Evolutionary conservation across 23 tunicate species (phyloP).

Genomic region (Corella eumyota): DNA sequence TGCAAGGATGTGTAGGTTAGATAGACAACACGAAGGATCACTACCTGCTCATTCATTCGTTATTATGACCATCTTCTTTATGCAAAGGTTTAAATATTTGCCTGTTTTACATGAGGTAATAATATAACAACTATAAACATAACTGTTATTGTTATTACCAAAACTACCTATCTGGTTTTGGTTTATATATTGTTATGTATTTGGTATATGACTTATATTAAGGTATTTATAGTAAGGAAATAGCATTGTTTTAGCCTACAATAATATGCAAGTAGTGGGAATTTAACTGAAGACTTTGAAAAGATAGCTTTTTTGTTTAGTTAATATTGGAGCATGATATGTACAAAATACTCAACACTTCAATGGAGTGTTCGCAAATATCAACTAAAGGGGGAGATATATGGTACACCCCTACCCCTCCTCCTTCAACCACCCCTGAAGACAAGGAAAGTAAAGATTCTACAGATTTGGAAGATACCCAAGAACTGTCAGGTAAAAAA

Average conservation of each 20-base stretch:
- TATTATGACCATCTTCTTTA: conserved; percentile 62
- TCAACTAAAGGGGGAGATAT: conserved; percentile 8
- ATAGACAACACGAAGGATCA: conserved; percentile 66
- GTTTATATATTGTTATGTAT: too few species aligned
- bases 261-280: too few species aligned
- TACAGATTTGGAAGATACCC: background rate
- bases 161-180: background rate
- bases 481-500: too few species aligned
- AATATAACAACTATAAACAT: background rate
- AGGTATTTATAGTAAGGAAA: too few species aligned
- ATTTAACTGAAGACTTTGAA: too few species aligned
- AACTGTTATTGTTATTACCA: background rate
- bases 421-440: conserved; percentile 5
- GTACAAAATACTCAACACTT: conserved; percentile 20
- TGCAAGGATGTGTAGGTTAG: conserved; percentile 66
- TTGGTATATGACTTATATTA: background rate
- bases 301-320: conserved; percentile 17
- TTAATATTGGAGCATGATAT: conserved; percentile 45
- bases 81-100: conserved; percentile 39
- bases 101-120: conserved; percentile 78
- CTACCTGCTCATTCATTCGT: conserved; percentile 56
- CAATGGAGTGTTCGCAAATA: conserved; percentile 15
- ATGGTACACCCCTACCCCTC: conserved; percentile 53
- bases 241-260: too few species aligned
- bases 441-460: too few species aligned